A percentile compares a stretch with the other conserved stretches of the same genome.
These are phyloP conservation scores for Knipowitschia caucasica DNA, from an alignment of 2,797 vertebrate genomes.

Conservation along the genomic window DNA sequence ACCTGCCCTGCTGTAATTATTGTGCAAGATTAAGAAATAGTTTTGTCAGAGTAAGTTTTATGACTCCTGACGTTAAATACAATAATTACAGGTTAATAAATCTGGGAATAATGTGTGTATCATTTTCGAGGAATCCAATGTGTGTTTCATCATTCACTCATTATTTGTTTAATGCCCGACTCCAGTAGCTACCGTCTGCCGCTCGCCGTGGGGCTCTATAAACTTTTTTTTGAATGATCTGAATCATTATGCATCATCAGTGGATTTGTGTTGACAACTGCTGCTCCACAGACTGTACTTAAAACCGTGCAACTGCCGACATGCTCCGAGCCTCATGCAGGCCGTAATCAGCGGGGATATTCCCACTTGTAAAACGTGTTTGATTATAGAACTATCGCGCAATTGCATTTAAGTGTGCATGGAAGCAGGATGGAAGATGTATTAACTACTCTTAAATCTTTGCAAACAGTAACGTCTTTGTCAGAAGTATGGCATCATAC, in stretches of 20 bases:
- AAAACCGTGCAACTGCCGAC: conserved; percentile 1
- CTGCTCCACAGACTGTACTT: neutral
- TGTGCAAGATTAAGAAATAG: conserved; percentile 5
- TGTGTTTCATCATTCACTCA: conserved; percentile 8
- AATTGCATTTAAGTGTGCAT: neutral
- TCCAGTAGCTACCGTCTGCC: neutral
- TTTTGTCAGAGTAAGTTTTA: conserved; percentile 6
- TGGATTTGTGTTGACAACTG: neutral
- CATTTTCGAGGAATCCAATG: neutral
- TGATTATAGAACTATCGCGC: neutral
- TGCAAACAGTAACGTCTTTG: neutral
- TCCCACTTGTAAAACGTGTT: conserved; percentile 3
- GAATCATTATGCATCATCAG: conserved; percentile 9
- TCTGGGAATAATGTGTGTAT: conserved; percentile 1
- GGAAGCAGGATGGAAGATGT: neutral
- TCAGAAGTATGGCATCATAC: too few relatives aligned
- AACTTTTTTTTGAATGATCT: conserved; percentile 1
- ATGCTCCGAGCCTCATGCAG: neutral
- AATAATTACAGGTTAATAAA: conserved; percentile 2
- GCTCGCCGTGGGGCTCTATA: neutral
- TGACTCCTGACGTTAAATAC: neutral
- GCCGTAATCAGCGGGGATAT: neutral
- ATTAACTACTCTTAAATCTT: neutral
- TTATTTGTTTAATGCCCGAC: conserved; percentile 8
- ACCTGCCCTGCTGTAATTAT: neutral